A percentile compares a stretch with the other conserved stretches of the same genome.
Conservation (phyloP, 2,113 vertebrate genomes). For the Brachyistius frenatus region DNA sequence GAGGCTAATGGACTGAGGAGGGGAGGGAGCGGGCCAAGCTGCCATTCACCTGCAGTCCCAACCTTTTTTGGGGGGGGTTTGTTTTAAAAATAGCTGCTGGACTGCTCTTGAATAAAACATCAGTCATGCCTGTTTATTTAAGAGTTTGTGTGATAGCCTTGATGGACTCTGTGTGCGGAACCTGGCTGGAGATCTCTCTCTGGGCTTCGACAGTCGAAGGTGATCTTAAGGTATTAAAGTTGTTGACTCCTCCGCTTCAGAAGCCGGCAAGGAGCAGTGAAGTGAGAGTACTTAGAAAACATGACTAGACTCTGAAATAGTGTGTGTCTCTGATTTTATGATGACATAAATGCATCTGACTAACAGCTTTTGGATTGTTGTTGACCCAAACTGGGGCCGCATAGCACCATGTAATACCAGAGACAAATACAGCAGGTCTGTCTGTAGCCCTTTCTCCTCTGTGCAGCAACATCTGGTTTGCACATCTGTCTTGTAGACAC, state of each 20-base stretch:
- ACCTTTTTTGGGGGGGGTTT: background rate
- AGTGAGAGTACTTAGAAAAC: constrained; percentile 12
- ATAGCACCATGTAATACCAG: background rate
- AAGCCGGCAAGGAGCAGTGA: constrained; percentile 19
- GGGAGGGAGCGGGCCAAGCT: constrained; percentile 43
- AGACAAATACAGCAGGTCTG: constrained; percentile 35
- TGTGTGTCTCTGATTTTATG: background rate
- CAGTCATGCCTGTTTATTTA: constrained; percentile 28
- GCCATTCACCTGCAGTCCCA: constrained; percentile 57
- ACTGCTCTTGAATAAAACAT: constrained; percentile 71
- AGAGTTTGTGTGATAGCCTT: constrained; percentile 31
- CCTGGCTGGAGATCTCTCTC: constrained; percentile 14
- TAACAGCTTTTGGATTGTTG: constrained; percentile 13
- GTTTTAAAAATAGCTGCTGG: constrained; percentile 64
- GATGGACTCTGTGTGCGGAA: constrained; percentile 30
- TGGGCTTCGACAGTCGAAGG: background rate
- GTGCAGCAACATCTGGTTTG: constrained; percentile 76
- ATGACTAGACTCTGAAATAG: constrained; percentile 14
- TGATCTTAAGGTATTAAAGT: constrained; percentile 7
- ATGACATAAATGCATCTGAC: background rate
- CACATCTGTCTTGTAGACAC: constrained; percentile 75
- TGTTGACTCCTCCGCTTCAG: constrained; percentile 14
- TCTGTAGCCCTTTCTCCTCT: constrained; percentile 51
- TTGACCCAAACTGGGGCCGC: constrained; percentile 1
- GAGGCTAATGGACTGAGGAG: constrained; percentile 63